Evolutionary conservation across 2,888 invertebrate species (phyloP).

Genomic region (Rotaria socialis): DNA sequence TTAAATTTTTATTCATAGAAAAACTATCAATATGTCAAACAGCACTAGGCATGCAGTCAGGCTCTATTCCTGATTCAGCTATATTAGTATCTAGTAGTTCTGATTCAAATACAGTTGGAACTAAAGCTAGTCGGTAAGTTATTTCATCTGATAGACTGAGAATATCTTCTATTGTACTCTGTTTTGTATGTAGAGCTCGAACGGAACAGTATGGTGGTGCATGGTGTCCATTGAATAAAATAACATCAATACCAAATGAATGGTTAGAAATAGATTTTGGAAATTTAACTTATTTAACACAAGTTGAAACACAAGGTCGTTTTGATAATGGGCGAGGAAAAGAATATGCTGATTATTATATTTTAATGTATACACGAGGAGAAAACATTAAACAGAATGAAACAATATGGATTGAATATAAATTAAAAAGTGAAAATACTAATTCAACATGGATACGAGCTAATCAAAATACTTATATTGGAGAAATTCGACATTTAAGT

Average conservation of each 20-base stretch:
- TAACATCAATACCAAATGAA: constrained; percentile 68
- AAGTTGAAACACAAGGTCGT: constrained; percentile 81
- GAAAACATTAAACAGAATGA: background rate
- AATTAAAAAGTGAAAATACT: background rate
- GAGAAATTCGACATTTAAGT: constrained; percentile 69
- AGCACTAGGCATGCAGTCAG: constrained; percentile 79
- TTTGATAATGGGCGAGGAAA: constrained; percentile 76
- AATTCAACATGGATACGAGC: constrained; percentile 15
- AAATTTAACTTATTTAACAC: constrained; percentile 74
- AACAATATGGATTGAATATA: constrained; percentile 18
- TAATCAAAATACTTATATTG: constrained; percentile 80
- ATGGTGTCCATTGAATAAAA: constrained; percentile 81
- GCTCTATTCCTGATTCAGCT: constrained; percentile 73
- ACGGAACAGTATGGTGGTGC: constrained; percentile 79
- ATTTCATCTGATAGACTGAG: background rate
- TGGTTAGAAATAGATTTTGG: constrained; percentile 77
- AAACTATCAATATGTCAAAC: constrained; percentile 65
- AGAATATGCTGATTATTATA: constrained; percentile 36
- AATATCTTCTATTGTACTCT: background rate
- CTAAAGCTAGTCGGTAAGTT: constrained; percentile 76
- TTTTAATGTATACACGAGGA: background rate
- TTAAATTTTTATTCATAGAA: background rate
- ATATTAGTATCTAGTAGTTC: constrained; percentile 79
- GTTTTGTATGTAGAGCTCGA: constrained; percentile 67
- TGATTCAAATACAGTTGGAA: constrained; percentile 77